These are phyloP conservation scores for Anas georgica DNA, from an alignment of 2,797 vertebrate genomes.

Conservation along the genomic window DNA sequence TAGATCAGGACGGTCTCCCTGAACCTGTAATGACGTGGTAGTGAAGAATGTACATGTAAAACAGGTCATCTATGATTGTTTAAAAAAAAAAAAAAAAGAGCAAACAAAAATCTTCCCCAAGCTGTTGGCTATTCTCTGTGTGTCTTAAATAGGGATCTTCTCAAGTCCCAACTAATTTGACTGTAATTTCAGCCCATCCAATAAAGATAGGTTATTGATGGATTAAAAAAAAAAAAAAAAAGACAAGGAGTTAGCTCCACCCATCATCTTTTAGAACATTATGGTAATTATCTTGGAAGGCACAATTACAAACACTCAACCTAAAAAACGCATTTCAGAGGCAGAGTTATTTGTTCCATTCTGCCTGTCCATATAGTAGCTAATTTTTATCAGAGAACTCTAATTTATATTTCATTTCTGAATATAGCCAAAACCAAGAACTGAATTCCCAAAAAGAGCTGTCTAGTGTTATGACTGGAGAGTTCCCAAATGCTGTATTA, in stretches of 20 bases:
- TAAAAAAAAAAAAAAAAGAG: neutral
- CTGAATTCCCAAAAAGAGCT: neutral
- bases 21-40: neutral
- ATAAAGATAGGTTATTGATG: neutral
- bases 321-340: neutral
- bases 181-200: rapidly evolving
- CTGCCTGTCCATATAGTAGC: neutral
- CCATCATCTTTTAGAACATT: neutral
- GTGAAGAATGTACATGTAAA: neutral
- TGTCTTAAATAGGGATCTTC: neutral
- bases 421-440: neutral
- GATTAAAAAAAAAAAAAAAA: neutral
- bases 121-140: neutral
- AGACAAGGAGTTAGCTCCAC: neutral
- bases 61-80: neutral
- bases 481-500: neutral
- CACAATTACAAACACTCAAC: neutral
- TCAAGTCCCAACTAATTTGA: neutral
- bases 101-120: neutral
- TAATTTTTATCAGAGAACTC: neutral
- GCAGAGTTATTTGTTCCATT: neutral
- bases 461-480: neutral
- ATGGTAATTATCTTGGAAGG: neutral
- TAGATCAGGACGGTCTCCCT: neutral
- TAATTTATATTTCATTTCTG: neutral